A percentile compares a stretch with the other conserved stretches of the same genome.
These are phyloP conservation scores for Malurus leucopterus DNA, from an alignment of 2,797 vertebrate species.

Conservation along the genomic window DNA sequence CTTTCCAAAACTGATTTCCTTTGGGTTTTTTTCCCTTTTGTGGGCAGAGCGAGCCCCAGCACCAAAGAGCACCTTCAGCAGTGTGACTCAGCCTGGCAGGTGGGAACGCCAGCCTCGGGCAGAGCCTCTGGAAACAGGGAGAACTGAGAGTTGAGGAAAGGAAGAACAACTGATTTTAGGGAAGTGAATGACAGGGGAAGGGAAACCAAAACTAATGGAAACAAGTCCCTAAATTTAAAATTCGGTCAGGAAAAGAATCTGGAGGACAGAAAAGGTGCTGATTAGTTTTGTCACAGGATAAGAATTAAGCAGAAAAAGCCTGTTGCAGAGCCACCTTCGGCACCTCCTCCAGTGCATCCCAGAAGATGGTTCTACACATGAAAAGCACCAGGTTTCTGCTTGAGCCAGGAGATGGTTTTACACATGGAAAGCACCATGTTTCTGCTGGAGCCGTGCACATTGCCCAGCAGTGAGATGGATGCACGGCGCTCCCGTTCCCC, in stretches of 20 bases:
- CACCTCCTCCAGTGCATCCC: neutral
- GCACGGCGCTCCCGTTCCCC: fast-evolving
- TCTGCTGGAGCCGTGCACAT: fast-evolving
- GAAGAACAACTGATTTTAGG: neutral
- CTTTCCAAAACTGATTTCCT: neutral
- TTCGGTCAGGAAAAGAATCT: neutral
- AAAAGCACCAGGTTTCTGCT: neutral
- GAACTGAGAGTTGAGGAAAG: neutral
- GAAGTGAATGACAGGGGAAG: neutral
- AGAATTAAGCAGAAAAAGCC: neutral
- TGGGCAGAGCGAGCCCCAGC: neutral
- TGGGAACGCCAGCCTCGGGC: neutral
- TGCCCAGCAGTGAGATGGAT: neutral
- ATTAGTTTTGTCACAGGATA: neutral
- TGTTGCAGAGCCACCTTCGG: neutral
- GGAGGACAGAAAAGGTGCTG: fast-evolving
- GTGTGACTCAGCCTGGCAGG: fast-evolving
- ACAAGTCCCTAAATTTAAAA: neutral
- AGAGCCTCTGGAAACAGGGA: neutral
- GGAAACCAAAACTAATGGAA: neutral
- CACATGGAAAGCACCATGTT: too few species aligned
- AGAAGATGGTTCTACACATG: neutral
- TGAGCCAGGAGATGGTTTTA: too few species aligned
- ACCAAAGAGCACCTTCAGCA: neutral
- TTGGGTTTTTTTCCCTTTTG: fast-evolving